phyloP scores from a whole-genome alignment of 2,113 vertebrate species.

The Rhinopomastus cyanomelas region DNA sequence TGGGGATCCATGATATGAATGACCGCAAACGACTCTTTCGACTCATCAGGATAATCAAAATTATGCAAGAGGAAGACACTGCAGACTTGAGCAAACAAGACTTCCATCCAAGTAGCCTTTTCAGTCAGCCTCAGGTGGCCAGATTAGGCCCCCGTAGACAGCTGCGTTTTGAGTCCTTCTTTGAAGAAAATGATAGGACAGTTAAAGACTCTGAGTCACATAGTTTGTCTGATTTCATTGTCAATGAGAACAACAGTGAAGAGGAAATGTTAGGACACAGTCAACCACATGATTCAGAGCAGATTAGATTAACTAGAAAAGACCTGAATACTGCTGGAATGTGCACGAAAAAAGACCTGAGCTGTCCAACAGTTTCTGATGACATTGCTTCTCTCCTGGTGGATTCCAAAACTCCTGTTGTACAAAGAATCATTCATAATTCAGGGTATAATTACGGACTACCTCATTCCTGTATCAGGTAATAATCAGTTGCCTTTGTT shows the following conservation, averaged over 20 bases:
- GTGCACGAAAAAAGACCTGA: conserved; percentile 36
- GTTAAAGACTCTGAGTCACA: not conserved
- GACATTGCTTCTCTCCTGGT: conserved; percentile 55
- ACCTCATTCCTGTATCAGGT: conserved; percentile 80
- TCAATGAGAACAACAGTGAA: conserved; percentile 19
- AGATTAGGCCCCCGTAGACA: conserved; percentile 73
- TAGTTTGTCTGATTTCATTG: conserved; percentile 13
- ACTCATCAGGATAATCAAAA: conserved; percentile 85
- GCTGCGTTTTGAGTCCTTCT: conserved; percentile 76
- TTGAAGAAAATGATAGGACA: conserved; percentile 16
- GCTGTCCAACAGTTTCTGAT: conserved; percentile 23
- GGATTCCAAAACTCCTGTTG: conserved; percentile 63
- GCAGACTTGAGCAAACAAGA: conserved; percentile 30
- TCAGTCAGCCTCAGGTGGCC: conserved; percentile 27
- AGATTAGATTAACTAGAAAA: conserved; percentile 21
- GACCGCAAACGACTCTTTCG: conserved; percentile 86
- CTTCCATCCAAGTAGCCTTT: conserved; percentile 33
- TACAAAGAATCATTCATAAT: conserved; percentile 79
- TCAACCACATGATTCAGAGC: conserved; percentile 44
- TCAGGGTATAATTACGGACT: conserved; percentile 88
- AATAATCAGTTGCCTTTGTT: conserved; percentile 41
- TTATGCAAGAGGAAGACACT: conserved; percentile 72
- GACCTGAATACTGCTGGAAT: not conserved
- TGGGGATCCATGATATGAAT: conserved; percentile 82
- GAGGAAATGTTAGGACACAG: conserved; percentile 31